A percentile compares a stretch with the other conserved stretches of the same genome.
These are phyloP conservation scores for Phocides pigmalion DNA, from an alignment of 1,140 invertebrate genomes.

Conservation along the genomic window DNA sequence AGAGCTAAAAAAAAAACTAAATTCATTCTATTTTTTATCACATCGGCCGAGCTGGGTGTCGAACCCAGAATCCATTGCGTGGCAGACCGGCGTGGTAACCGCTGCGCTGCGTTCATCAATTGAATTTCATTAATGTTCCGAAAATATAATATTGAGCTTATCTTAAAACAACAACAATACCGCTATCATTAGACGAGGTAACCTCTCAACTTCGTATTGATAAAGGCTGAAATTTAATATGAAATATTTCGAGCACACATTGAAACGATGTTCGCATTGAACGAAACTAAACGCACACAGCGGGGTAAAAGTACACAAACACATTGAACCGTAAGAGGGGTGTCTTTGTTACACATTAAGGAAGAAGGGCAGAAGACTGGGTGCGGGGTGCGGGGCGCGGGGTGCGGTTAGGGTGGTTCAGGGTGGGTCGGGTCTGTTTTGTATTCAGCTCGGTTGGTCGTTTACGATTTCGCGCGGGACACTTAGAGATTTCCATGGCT, in stretches of 20 bases:
- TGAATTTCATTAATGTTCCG: too few relatives aligned
- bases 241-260: constrained; percentile 67
- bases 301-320: constrained; percentile 58
- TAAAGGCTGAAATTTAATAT: constrained; percentile 78
- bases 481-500: constrained; percentile 74
- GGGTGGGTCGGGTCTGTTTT: constrained; percentile 59
- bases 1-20: too few relatives aligned
- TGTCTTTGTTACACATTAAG: constrained; percentile 82
- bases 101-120: too few relatives aligned
- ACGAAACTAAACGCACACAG: constrained; percentile 74
- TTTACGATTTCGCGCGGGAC: constrained; percentile 78
- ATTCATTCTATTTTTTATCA: too few relatives aligned
- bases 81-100: too few relatives aligned
- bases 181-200: constrained; percentile 27
- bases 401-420: constrained; percentile 17
- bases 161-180: constrained; percentile 4
- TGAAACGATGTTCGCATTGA: constrained; percentile 43
- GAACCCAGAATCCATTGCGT: too few relatives aligned
- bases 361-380: constrained; percentile 77
- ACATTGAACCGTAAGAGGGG: constrained; percentile 76
- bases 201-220: constrained; percentile 53
- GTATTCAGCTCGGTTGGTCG: constrained; percentile 74
- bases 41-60: too few relatives aligned
- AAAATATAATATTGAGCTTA: constrained; percentile 26
- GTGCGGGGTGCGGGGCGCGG: constrained; percentile 41